Conservation (phyloP, 1,140 invertebrate species). For the Doryteuthis pealeii region DNA sequence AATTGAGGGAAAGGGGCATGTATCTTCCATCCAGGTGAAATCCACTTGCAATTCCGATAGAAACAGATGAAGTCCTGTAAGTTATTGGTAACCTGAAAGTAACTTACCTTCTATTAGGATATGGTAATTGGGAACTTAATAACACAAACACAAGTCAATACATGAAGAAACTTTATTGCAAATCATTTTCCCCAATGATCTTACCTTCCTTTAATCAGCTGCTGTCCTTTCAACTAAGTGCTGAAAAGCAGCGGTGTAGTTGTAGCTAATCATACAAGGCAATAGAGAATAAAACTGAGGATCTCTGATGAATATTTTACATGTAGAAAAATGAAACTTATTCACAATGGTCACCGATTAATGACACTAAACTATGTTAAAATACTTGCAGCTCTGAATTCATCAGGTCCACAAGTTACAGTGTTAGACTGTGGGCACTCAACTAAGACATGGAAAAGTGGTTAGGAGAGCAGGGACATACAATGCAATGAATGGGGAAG, state of each 20-base stretch:
- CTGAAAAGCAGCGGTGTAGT: background rate
- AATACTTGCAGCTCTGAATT: background rate
- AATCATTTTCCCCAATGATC: constrained; percentile 3
- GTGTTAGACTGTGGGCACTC: background rate
- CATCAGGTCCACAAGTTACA: background rate
- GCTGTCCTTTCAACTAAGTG: background rate
- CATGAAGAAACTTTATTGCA: constrained; percentile 17
- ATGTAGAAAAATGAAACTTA: constrained; percentile 11
- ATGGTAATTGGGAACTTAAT: constrained; percentile 5
- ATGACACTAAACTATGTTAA: constrained; percentile 13
- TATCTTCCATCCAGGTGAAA: too few species aligned
- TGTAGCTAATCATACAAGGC: constrained; percentile 6
- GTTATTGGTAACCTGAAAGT: background rate
- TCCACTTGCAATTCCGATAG: too few species aligned
- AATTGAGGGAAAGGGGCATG: too few species aligned
- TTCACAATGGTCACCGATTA: constrained; percentile 8
- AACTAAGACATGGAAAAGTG: background rate
- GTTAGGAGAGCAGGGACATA: constrained; percentile 1
- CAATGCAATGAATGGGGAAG: background rate
- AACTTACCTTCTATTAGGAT: background rate
- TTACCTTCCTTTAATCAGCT: constrained; percentile 12
- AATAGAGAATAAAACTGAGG: background rate
- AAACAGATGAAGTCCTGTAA: too few species aligned
- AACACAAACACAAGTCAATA: constrained; percentile 11
- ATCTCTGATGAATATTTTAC: constrained; percentile 11